Base-by-base conservation (phyloP, 1,140 invertebrate genomes). In the Antheraea mylitta region DNA sequence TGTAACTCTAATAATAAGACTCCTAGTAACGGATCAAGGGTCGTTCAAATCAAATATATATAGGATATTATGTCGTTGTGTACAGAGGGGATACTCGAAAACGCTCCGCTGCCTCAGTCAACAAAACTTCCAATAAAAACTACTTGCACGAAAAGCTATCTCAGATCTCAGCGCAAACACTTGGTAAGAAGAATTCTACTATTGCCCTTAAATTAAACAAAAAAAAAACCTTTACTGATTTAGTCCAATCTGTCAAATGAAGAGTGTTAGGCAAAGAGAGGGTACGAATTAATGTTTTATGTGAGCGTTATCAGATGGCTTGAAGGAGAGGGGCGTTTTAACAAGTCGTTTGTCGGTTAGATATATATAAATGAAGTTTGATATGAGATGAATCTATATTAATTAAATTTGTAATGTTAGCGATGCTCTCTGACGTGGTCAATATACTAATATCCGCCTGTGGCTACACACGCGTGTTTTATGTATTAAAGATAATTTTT, bases 181-280 rank as follows among this genome's bases (percentile, higher is more conserved):
- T 65, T 30, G 38, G 9, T 18, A 42, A 48, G 38, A 66, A 38
- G 74, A 72, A 72, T 76, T 70, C 80, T 82, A 73, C 76, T 78
- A 83, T 87, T 85, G 79, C 84, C 79, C 84, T 87, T 79, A 87
- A 86, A 89, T 87, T 89, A 89, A 88, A 89, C 85, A 89, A 30
- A 61, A 87, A 88, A 48, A 66, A 86, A 86, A 81, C 77, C 83
- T 83, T 75, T 75, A 84, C 80, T 88, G 82, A 87, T 87, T 86
- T 85, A 87, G 85, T 78, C 77, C 85, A 86, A 91, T 88, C 89
- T 91, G 89, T 91, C 89, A 91, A 91, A 89, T 86, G 87, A 86
- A 89, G 81, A 91, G 89, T 89, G 86, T 79, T 91, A 53, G 73
- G 89, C 79, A 91, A 91, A 91, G 87, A 91, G 78, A 89, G 89